phyloP scores from a whole-genome alignment of 2,888 invertebrate species.

The Aricia artaxerxes region DNA sequence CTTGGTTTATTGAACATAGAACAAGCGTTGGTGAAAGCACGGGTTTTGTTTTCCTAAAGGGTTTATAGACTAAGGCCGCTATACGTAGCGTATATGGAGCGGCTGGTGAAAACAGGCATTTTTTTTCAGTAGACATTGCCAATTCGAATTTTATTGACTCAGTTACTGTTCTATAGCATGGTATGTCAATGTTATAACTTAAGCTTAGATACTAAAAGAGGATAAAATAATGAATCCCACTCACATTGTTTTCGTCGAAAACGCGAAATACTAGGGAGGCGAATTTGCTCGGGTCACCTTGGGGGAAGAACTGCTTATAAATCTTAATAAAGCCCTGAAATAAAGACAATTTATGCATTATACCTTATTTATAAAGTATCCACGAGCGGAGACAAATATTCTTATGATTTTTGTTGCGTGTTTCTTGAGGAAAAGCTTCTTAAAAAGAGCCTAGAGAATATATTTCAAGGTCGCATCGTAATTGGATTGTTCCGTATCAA shows the following conservation, averaged over 20 bases:
- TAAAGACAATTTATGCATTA: conserved; percentile 38
- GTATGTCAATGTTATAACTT: neutral
- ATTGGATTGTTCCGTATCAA: neutral
- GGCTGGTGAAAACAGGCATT: no score
- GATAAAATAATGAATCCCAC: conserved; percentile 55
- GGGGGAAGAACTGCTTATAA: conserved; percentile 99
- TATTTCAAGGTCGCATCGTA: neutral
- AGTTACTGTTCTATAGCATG: no score
- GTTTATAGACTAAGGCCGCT: no score
- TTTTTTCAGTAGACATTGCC: no score
- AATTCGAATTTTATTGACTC: no score
- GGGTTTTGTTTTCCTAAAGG: no score
- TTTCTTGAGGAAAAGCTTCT: neutral
- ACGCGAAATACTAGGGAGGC: conserved; percentile 98
- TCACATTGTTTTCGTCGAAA: conserved; percentile 99
- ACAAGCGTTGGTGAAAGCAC: no score
- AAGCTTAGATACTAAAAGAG: neutral
- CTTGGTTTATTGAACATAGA: no score
- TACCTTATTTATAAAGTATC: neutral
- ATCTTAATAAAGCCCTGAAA: conserved; percentile 98
- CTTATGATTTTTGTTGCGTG: neutral
- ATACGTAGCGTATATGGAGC: no score
- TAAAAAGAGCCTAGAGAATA: no score
- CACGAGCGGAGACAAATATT: neutral
- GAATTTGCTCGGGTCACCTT: conserved; percentile 99